Conservation (phyloP, 2,888 invertebrate species). For the Glyphotaelius pellucidus region DNA sequence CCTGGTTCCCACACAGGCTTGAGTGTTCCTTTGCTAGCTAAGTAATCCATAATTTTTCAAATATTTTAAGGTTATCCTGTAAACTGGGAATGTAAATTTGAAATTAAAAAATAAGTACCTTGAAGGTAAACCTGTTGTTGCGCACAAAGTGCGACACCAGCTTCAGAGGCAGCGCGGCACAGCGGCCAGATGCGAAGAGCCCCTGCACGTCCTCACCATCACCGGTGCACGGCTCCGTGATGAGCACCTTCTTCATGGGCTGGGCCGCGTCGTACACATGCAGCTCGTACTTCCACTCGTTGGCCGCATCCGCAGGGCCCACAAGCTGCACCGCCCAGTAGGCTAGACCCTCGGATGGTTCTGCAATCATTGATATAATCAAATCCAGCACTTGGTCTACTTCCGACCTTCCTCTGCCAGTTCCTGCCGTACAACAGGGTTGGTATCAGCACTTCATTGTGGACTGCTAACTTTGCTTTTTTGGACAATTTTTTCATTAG, state of each 20-base stretch:
- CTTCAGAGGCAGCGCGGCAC: constrained; percentile 52
- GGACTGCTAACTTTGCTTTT: too few relatives aligned
- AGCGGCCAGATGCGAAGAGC: constrained; percentile 49
- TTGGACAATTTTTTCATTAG: too few relatives aligned
- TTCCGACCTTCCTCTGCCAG: too few relatives aligned
- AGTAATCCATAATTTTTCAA: too few relatives aligned
- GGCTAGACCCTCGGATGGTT: constrained; percentile 27
- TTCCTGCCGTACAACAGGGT: too few relatives aligned
- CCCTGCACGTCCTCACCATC: constrained; percentile 24
- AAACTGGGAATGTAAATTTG: background rate
- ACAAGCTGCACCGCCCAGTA: constrained; percentile 56
- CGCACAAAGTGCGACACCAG: constrained; percentile 37
- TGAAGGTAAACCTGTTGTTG: constrained; percentile 21
- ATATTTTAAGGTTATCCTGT: too few relatives aligned
- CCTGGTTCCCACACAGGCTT: too few relatives aligned
- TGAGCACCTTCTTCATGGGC: constrained; percentile 34
- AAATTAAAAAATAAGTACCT: background rate
- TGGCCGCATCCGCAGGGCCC: constrained; percentile 29
- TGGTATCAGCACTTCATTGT: too few relatives aligned
- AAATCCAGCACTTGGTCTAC: background rate
- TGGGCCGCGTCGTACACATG: constrained; percentile 49
- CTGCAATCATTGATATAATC: background rate
- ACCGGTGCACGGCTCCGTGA: constrained; percentile 40
- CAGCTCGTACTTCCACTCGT: constrained; percentile 54
- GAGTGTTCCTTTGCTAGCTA: too few relatives aligned